A percentile compares a stretch with the other conserved stretches of the same genome.
These are phyloP conservation scores for Trididemnum miniatum DNA, from an alignment of 23 tunicate genomes.

Conservation along the genomic window DNA sequence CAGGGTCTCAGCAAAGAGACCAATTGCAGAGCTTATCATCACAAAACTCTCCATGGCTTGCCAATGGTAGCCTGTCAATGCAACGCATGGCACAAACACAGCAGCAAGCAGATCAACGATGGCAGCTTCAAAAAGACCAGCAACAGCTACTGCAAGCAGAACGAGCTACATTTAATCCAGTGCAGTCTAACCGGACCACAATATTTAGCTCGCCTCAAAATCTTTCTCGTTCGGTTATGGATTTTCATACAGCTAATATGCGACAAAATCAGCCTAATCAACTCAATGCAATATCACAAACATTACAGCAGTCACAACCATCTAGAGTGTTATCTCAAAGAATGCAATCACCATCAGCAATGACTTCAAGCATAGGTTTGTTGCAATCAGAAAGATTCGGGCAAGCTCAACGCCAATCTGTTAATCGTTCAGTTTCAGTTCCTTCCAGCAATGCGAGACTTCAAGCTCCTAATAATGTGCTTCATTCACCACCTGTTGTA, in stretches of 20 bases:
- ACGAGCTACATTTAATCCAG: background rate
- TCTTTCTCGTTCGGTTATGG: background rate
- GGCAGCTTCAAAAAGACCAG: background rate
- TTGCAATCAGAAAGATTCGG: background rate
- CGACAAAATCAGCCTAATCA: background rate
- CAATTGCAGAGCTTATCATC: too few species aligned
- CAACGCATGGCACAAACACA: background rate
- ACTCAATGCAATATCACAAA: background rate
- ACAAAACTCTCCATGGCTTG: too few species aligned
- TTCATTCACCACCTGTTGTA: background rate
- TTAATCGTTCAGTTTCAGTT: background rate
- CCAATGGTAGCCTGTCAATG: background rate
- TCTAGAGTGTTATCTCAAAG: constrained; percentile 1
- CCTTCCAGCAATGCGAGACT: background rate
- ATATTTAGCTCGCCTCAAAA: background rate
- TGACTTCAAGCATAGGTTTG: background rate
- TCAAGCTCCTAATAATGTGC: background rate
- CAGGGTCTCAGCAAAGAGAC: too few species aligned
- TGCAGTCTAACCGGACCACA: background rate
- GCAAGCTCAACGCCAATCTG: background rate
- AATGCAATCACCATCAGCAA: background rate
- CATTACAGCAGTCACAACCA: constrained; percentile 4
- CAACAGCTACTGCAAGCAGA: background rate
- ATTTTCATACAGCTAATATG: background rate
- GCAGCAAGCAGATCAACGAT: background rate